These are phyloP conservation scores for Axis porcinus DNA, from an alignment of 2,113 vertebrate genomes.

Conservation along the genomic window DNA sequence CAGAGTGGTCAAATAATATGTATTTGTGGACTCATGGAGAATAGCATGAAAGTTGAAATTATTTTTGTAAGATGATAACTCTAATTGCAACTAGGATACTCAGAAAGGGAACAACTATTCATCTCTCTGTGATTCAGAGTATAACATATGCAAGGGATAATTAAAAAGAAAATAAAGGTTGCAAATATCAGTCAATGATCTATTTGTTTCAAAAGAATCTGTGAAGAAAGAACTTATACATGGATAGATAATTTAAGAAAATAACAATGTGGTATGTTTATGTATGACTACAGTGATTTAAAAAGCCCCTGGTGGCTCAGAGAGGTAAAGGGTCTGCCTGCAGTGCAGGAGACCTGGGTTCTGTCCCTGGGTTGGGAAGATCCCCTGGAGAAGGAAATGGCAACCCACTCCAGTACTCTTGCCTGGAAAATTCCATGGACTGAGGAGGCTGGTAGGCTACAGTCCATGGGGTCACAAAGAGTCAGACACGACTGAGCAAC, in stretches of 20 bases:
- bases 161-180: not conserved
- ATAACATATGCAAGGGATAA: slow-evolving; percentile 10
- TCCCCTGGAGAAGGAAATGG: too few relatives aligned
- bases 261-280: not conserved
- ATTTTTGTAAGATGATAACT: slow-evolving; percentile 61
- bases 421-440: too few relatives aligned
- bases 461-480: too few relatives aligned
- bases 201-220: slow-evolving; percentile 56
- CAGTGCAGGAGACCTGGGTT: too few relatives aligned
- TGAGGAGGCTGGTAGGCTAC: too few relatives aligned
- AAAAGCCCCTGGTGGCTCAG: too few relatives aligned
- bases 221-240: slow-evolving; percentile 7
- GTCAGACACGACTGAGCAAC: too few relatives aligned
- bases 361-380: too few relatives aligned
- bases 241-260: not conserved
- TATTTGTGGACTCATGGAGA: slow-evolving; percentile 67
- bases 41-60: slow-evolving; percentile 67
- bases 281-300: not conserved
- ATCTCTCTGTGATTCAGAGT: slow-evolving; percentile 58
- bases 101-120: slow-evolving; percentile 5
- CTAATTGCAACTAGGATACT: slow-evolving; percentile 58
- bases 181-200: slow-evolving; percentile 69
- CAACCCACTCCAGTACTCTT: too few relatives aligned
- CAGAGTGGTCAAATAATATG: slow-evolving; percentile 70
- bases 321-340: too few relatives aligned